Evolutionary conservation across 2,113 vertebrate species (phyloP).

Genomic region (Puffinus mauretanicus): DNA sequence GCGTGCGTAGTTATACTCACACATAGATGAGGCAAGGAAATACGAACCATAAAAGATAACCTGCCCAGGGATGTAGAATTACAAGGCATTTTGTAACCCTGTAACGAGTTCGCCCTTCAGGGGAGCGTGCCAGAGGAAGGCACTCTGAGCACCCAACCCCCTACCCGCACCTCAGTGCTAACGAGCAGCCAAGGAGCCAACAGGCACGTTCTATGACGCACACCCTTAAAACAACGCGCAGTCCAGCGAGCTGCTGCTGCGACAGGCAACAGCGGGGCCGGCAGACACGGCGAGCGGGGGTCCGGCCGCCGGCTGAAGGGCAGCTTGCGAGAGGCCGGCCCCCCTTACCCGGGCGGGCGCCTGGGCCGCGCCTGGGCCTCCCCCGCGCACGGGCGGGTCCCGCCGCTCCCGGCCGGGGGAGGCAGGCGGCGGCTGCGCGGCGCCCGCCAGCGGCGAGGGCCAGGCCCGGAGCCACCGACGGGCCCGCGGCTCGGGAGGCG

Average conservation of each 20-base stretch:
- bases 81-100: not conserved
- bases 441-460: too few relatives aligned
- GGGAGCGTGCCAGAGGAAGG: accelerated
- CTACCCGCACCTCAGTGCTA: accelerated
- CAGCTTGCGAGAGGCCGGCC: not conserved
- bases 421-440: too few relatives aligned
- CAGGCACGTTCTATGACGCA: accelerated
- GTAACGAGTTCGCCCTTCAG: not conserved
- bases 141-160: not conserved
- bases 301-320: not conserved
- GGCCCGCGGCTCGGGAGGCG: too few relatives aligned
- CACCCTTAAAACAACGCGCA: accelerated
- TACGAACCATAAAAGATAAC: accelerated
- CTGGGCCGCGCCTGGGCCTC: not conserved
- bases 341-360: not conserved
- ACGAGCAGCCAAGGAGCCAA: too few relatives aligned
- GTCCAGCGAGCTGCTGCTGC: not conserved
- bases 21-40: not conserved
- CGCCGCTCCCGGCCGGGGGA: too few relatives aligned
- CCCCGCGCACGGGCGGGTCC: not conserved
- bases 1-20: not conserved
- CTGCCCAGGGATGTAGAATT: not conserved
- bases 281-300: not conserved
- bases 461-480: too few relatives aligned
- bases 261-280: not conserved